Base-by-base conservation (phyloP, 2,113 vertebrate genomes). In the Corythaixoides concolor region DNA sequence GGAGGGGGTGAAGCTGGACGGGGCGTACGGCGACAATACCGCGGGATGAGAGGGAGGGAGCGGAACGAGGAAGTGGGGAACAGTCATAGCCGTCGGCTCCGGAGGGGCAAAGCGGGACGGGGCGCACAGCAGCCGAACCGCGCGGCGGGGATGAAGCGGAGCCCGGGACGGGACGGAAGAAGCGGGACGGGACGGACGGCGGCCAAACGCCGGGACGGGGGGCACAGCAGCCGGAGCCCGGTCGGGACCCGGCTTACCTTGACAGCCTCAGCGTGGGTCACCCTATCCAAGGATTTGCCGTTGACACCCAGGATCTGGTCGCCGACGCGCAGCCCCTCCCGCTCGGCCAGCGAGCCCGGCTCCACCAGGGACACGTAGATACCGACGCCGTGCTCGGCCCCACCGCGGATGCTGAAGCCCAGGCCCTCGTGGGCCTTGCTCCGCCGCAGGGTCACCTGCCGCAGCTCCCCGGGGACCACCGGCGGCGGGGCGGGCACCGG, bases 341-440 rank as follows among this genome's bases (percentile, higher is more conserved):
- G 98, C 96, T 99, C 99, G 4, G 99, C 99, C 97, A 99, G 97
- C 28, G 99, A 99, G 14, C 98, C 99, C 2, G 99, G 99, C 68
- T 99, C 99, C 97, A 99, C 99, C 76, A 99, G 98, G 5, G 99
- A 99, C 94, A 99, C 99, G 72, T 99, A 99, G 98, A 99, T 99
- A 2, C 99, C 99, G 60, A 99, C 99, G 7, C 99, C 99, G 88
- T 99, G 99, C 98, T 99, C 99, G 20, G 99, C 98, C 4, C 99
- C 99, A 3, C 99, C 99, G 18, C 99, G 99, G 97, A 99, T 99
- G 94, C 99, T 99, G 98, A 99, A 99, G 74, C 99, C 99, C 96
- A 99, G 96, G 12, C 99, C 99, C 83, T 99, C 99, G 88, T 99
- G 98, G 96, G 99, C 99, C 92, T 99, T 99, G 98, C 98, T 98